phyloP scores from a whole-genome alignment of 2,113 vertebrate species.

The Mustelus asterias region DNA sequence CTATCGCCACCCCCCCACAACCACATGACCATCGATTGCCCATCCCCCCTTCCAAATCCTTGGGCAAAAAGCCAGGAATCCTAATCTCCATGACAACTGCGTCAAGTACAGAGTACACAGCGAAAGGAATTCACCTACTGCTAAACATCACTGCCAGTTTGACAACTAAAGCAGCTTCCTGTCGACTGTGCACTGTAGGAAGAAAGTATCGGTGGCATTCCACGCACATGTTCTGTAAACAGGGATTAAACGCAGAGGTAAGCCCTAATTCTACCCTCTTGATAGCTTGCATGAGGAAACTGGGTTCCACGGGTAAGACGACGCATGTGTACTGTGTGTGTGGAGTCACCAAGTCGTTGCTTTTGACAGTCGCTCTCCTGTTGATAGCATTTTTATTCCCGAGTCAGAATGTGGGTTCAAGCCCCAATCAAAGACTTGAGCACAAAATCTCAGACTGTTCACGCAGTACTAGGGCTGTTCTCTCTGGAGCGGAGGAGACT shows the following conservation, averaged over 20 bases:
- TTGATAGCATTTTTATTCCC: neutral
- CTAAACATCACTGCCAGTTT: neutral
- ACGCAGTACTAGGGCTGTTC: too few species aligned
- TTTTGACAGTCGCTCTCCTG: neutral
- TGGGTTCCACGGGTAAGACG: neutral
- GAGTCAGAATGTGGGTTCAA: neutral
- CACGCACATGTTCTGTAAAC: neutral
- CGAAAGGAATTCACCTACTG: neutral
- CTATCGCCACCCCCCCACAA: neutral
- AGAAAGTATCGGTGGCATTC: neutral
- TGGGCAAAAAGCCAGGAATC: neutral
- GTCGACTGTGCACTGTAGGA: neutral
- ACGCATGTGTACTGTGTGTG: neutral
- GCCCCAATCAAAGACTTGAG: neutral
- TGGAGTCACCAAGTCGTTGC: neutral
- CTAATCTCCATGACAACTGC: neutral
- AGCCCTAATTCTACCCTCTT: neutral
- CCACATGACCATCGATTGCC: neutral
- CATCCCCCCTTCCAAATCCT: neutral
- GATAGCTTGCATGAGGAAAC: neutral
- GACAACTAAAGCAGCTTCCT: neutral
- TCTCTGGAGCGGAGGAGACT: too few species aligned
- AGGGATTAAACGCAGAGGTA: neutral
- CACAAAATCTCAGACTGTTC: neutral
- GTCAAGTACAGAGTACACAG: neutral